Base-by-base conservation (phyloP, 1,140 invertebrate species). In the Metopolophium dirhodum region DNA sequence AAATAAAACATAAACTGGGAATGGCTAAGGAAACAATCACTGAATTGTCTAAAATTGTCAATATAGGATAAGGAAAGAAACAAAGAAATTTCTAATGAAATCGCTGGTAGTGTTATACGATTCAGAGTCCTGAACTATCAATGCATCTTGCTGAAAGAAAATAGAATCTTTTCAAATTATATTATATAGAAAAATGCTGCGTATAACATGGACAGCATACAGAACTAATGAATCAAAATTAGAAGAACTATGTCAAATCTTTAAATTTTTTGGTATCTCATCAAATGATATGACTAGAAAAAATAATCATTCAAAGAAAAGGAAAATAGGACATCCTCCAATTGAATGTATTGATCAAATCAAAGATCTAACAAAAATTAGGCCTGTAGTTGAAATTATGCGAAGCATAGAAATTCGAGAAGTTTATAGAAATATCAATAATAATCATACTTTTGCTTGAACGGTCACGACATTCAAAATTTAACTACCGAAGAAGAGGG, bases 361-460 rank as follows among this genome's bases (percentile, higher is more conserved):
- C 85, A 86, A 86, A 86, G 22, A 86, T 86, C 47, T 49, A 86
- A 30, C 11, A 47, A 23, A 11, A 47, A 86, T 86, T 26, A 47
- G 45, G 41, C 49, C 85, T 47, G 9, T 86, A 86, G 85, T 45
- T 47, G 85, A 86, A 86, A 86, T 86, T 22, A 86, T 86, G 45
- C 85, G 41, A 86, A 35, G 9, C 26, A 45, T 85, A 85, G 83
- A 86, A 86, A 22, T 47, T 23, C 0, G 45, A 7, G 45, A 86
- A 86, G 85, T 45, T 49, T 49, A 41, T 23, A 86, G 88, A 89
- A 54, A 89, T 57, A 89, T 89, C 35, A 89, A 57, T 86, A 89
- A 57, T 86, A 47, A 89, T 89, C 14, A 26, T 89, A 89, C 35
- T 9, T 14, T 57, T 89, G 51, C 6, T 37, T 57, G 37, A 89